Conservation (phyloP, 2,797 vertebrate species). For the Dicrostonyx torquatus region DNA sequence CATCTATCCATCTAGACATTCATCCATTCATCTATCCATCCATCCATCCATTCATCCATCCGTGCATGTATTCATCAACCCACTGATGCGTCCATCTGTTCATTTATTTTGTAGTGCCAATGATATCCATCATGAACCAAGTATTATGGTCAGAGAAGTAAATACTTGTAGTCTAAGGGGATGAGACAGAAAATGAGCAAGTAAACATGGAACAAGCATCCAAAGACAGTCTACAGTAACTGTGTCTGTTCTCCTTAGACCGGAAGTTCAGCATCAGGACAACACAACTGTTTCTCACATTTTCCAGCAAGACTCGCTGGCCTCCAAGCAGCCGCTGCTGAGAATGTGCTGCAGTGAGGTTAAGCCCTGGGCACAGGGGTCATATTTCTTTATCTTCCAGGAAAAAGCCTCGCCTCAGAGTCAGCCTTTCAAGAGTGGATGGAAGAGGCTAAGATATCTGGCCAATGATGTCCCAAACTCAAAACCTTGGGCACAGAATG, state of each 20-base stretch:
- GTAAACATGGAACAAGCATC: neutral
- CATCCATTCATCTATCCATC: no score
- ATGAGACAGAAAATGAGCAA: neutral
- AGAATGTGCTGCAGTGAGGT: neutral
- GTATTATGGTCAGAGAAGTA: neutral
- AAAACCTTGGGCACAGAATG: neutral
- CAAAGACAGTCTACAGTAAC: neutral
- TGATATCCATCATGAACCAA: slow-evolving; percentile 8
- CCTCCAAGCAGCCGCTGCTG: neutral
- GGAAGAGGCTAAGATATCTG: neutral
- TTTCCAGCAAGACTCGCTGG: neutral
- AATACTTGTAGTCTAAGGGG: neutral
- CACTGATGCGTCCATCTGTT: neutral
- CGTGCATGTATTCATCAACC: no score
- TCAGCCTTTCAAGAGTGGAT: neutral
- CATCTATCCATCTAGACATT: no score
- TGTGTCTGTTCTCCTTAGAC: neutral
- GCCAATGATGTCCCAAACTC: neutral
- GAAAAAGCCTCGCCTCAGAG: neutral
- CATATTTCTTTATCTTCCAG: neutral
- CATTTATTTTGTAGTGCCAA: neutral
- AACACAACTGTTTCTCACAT: neutral
- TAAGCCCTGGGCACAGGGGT: neutral
- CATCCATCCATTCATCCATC: neutral
- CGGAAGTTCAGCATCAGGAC: neutral